phyloP scores from a whole-genome alignment of 2,113 vertebrate genomes.

The Stegostoma tigrinum region DNA sequence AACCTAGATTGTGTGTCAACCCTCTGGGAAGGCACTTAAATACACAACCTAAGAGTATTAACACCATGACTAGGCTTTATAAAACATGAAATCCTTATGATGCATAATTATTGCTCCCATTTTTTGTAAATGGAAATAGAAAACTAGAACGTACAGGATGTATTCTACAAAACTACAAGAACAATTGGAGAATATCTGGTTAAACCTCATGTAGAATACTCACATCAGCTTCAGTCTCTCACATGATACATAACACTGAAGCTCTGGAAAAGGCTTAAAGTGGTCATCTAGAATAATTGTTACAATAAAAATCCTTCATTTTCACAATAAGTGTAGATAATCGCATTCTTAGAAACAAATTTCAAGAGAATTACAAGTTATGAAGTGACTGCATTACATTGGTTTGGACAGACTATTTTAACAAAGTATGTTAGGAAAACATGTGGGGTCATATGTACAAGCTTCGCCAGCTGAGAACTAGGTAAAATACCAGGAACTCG shows the following conservation, averaged over 20 bases:
- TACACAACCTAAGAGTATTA: background rate
- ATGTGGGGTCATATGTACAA: background rate
- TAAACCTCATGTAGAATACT: background rate
- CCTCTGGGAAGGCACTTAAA: background rate
- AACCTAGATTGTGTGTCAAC: background rate
- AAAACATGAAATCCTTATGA: background rate
- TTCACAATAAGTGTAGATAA: background rate
- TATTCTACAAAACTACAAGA: background rate
- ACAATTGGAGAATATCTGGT: background rate
- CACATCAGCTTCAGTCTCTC: background rate
- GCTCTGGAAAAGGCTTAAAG: background rate
- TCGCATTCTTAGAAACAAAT: background rate
- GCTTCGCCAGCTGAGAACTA: background rate
- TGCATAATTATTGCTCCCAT: background rate
- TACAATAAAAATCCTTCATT: background rate
- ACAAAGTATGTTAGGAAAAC: background rate
- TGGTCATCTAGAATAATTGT: background rate
- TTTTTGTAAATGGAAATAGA: background rate
- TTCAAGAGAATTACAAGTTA: background rate
- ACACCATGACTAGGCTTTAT: background rate
- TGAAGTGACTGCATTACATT: background rate
- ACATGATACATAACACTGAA: background rate
- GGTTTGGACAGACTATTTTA: background rate
- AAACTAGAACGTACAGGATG: background rate
- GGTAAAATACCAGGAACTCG: no score